phyloP scores from a whole-genome alignment of 2,888 invertebrate genomes.

The Cantharis lateralis region DNA sequence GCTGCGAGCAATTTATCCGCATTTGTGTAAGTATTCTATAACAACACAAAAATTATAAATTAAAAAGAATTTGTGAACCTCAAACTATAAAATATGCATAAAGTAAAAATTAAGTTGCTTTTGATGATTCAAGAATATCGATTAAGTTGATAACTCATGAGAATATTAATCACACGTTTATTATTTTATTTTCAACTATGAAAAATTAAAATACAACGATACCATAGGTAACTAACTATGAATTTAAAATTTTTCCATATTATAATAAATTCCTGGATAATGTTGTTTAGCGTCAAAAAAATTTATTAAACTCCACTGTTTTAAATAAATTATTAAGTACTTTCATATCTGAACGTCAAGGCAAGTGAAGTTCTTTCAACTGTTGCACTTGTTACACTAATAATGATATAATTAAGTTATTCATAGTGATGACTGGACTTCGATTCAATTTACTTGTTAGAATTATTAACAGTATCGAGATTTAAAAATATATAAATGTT shows the following conservation, averaged over 20 bases:
- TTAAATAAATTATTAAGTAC: background rate
- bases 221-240: background rate
- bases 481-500: background rate
- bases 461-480: background rate
- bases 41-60: constrained; percentile 30
- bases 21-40: constrained; percentile 96
- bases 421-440: constrained; percentile 3
- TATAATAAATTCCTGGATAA: background rate
- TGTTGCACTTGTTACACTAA: constrained; percentile 8
- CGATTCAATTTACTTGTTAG: background rate
- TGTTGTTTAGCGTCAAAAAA: background rate
- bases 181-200: background rate
- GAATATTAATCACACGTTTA: background rate
- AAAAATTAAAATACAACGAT: background rate
- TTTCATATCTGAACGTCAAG: background rate
- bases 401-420: constrained; percentile 19
- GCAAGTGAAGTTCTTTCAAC: constrained; percentile 14
- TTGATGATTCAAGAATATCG: no score
- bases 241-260: background rate
- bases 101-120: background rate
- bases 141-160: background rate
- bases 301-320: background rate
- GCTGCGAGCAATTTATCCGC: constrained; percentile 95
- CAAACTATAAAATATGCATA: background rate
- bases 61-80: background rate